Conservation (phyloP, 2,113 vertebrate genomes). For the Lanius ludovicianus region DNA sequence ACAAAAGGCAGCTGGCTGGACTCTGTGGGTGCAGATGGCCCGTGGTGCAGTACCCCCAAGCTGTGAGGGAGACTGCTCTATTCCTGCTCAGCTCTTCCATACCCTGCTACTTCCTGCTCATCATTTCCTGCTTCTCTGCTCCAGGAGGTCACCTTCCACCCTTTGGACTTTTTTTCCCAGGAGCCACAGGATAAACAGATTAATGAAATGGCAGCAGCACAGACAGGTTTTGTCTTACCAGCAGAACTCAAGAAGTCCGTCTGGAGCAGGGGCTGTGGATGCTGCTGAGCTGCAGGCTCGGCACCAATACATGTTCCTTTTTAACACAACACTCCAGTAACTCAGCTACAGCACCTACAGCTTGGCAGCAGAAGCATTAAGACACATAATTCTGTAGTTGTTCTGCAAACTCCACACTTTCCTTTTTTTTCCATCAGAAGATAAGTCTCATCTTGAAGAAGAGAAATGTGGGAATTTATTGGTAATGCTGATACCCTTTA, state of each 20-base stretch:
- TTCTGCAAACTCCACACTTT: rapidly evolving
- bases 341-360: neutral
- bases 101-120: neutral
- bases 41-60: rapidly evolving
- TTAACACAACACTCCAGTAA: rapidly evolving
- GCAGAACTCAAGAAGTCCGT: neutral
- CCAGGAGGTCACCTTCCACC: neutral
- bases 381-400: neutral
- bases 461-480: neutral
- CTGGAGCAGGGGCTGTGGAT: neutral
- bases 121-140: neutral
- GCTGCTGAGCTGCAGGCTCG: rapidly evolving
- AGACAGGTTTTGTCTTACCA: neutral
- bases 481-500: neutral
- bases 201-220: neutral
- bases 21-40: rapidly evolving
- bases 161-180: neutral
- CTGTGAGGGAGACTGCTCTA: rapidly evolving
- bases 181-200: neutral
- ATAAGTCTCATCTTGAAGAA: neutral
- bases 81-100: neutral
- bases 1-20: neutral
- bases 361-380: neutral
- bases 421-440: neutral
- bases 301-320: neutral